Base-by-base conservation (phyloP, 2,888 invertebrate species). In the Cataglyphis albicans region DNA sequence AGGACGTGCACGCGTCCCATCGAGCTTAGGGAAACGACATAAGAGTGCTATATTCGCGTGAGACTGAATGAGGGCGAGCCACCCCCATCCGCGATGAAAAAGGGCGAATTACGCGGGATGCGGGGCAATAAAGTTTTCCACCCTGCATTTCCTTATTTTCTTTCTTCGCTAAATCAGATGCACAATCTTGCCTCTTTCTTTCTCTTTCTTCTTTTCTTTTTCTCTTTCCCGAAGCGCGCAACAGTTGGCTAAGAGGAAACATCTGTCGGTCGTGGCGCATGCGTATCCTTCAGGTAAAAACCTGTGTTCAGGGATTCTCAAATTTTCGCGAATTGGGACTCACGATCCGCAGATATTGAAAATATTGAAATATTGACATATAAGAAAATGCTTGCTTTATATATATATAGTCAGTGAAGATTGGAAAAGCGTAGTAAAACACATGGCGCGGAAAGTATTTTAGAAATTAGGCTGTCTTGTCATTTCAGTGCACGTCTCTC, bases 211-310 rank as follows among this genome's bases (percentile, higher is more conserved):
- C 85, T 82, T 84, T 87, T 89, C 90, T 88, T 67, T 85, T 86
- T 41, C 70, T 70, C 57, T 59, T 32, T 82, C 85, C 72, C 80
- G 86, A 88, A 90, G 90, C 87, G 92, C 94, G 21, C 21, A 94
- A 94, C 94, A 94, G 94, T 93, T 94, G 93, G 93, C 91, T 92
- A 91, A 90, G 91, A 93, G 90, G 91, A 93, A 94, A 93, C 94
- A 94, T 94, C 94, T 94, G 93, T 91, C 92, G 92, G 89, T 92
- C 88, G 88, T 83, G 82, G 88, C 92, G 92, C 93, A 91, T 93
- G 92, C 93, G 91, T 89, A 91, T 82, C 86, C 86, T 63, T 81
- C 91, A 92, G 91, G 92, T 92, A 93, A 91, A 80, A 91, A 92
- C 91, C 89, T 90, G 90, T 86, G 70, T 80, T 61, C 93, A 93